Evolutionary conservation across 1,140 invertebrate genomes (phyloP).

Genomic region (Whitmania pigra): DNA sequence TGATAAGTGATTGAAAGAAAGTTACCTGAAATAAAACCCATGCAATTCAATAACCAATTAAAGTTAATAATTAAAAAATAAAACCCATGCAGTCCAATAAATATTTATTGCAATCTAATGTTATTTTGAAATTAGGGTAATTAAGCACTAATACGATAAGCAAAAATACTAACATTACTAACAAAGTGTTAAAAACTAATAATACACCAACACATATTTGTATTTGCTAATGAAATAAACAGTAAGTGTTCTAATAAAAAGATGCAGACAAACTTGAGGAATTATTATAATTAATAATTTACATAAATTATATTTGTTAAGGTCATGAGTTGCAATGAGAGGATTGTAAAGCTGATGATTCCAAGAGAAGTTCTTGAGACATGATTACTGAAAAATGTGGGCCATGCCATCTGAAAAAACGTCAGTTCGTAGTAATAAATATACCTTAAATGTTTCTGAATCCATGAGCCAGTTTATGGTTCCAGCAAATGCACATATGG

Average conservation of each 20-base stretch:
- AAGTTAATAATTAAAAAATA: too few species aligned
- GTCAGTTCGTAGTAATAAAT: not conserved
- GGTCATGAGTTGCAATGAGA: not conserved
- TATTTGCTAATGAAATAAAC: too few species aligned
- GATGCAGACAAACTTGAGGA: not conserved
- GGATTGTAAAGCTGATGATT: not conserved
- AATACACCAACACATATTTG: too few species aligned
- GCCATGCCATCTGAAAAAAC: too few species aligned
- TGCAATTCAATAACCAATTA: too few species aligned
- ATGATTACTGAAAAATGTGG: slow-evolving; percentile 6
- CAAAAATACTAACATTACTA: too few species aligned
- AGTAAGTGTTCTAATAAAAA: not conserved
- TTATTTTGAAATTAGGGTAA: too few species aligned
- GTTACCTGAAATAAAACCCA: slow-evolving; percentile 48
- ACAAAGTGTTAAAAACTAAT: too few species aligned
- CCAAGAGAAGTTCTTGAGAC: not conserved
- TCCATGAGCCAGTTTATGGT: slow-evolving; percentile 89
- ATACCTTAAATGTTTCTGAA: slow-evolving; percentile 63
- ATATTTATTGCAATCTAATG: too few species aligned
- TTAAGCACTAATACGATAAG: too few species aligned
- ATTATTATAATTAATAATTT: too few species aligned
- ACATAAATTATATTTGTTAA: not conserved
- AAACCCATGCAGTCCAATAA: too few species aligned
- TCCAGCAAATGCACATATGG: slow-evolving; percentile 73
- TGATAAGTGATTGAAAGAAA: slow-evolving; percentile 74